A percentile compares a stretch with the other conserved stretches of the same genome.
Conservation (phyloP, 2,113 vertebrate genomes). For the Hippolais icterina region DNA sequence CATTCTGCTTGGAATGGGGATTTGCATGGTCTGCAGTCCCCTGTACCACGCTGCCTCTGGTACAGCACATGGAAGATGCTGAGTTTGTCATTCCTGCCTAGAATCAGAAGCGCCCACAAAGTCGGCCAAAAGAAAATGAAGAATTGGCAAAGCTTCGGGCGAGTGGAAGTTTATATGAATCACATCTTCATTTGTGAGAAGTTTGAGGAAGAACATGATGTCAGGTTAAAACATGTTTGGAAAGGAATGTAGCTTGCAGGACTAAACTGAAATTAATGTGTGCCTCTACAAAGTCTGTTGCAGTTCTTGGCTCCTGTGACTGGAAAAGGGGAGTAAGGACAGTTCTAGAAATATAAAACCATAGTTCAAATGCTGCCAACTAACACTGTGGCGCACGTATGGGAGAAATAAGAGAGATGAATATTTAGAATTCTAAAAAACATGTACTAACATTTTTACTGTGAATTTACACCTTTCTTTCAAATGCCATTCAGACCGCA, state of each 20-base stretch:
- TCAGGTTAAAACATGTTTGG: slow-evolving; percentile 61
- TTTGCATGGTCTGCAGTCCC: neutral
- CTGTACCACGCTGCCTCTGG: neutral
- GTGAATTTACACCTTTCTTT: neutral
- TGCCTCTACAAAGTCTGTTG: slow-evolving; percentile 3
- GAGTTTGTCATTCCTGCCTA: neutral
- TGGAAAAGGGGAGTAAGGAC: slow-evolving; percentile 49
- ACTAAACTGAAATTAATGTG: slow-evolving; percentile 52
- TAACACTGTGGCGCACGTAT: neutral
- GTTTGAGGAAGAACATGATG: slow-evolving; percentile 61
- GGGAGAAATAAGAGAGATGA: neutral
- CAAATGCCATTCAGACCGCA: neutral
- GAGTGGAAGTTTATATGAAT: slow-evolving; percentile 58
- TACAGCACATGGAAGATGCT: neutral
- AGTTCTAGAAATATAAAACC: slow-evolving; percentile 41
- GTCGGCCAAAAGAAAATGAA: slow-evolving; percentile 51
- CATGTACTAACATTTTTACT: neutral
- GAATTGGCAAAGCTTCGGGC: slow-evolving; percentile 9
- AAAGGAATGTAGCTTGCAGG: slow-evolving; percentile 58
- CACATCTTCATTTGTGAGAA: slow-evolving; percentile 53
- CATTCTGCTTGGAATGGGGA: neutral
- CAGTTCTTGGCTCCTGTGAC: slow-evolving; percentile 21
- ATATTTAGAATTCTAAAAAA: neutral
- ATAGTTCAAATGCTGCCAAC: neutral
- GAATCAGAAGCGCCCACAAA: slow-evolving; percentile 1